These are phyloP conservation scores for Philereme vetulata DNA, from an alignment of 2,888 invertebrate genomes.

Conservation along the genomic window DNA sequence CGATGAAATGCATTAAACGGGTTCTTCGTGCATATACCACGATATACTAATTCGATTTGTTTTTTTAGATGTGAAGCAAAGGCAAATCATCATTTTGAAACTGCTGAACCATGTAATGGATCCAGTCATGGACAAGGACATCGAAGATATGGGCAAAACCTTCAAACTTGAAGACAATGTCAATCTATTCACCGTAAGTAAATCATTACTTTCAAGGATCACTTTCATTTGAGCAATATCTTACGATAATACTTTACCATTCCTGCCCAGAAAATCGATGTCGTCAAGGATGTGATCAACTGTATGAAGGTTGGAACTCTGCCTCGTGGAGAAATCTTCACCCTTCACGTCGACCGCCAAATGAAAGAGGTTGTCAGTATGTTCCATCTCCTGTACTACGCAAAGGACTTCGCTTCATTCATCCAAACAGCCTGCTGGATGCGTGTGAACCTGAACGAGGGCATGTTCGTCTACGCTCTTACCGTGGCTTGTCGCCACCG, in stretches of 20 bases:
- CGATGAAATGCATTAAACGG: too few relatives aligned
- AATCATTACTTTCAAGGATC: neutral
- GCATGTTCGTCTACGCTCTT: slow-evolving; percentile 83
- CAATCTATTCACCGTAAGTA: slow-evolving; percentile 63
- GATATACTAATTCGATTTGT: too few relatives aligned
- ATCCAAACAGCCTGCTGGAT: slow-evolving; percentile 79
- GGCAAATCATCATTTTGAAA: slow-evolving; percentile 77
- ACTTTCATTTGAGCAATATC: neutral
- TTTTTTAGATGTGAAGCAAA: slow-evolving; percentile 70
- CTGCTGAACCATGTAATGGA: slow-evolving; percentile 80
- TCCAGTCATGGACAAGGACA: slow-evolving; percentile 74
- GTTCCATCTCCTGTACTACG: slow-evolving; percentile 81
- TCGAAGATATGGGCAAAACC: slow-evolving; percentile 67
- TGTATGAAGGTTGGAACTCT: slow-evolving; percentile 81
- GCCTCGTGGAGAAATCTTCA: slow-evolving; percentile 81
- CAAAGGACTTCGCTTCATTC: slow-evolving; percentile 80
- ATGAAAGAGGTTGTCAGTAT: slow-evolving; percentile 77
- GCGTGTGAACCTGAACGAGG: slow-evolving; percentile 80
- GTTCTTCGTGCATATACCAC: too few relatives aligned
- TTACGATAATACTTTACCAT: neutral
- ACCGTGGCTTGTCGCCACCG: slow-evolving; percentile 81
- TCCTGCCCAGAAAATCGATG: slow-evolving; percentile 77
- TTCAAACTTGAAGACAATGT: slow-evolving; percentile 71
- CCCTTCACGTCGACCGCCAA: slow-evolving; percentile 75
- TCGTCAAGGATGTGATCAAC: slow-evolving; percentile 83